phyloP scores from a whole-genome alignment of 2,888 invertebrate genomes.

The Cenopis cana region DNA sequence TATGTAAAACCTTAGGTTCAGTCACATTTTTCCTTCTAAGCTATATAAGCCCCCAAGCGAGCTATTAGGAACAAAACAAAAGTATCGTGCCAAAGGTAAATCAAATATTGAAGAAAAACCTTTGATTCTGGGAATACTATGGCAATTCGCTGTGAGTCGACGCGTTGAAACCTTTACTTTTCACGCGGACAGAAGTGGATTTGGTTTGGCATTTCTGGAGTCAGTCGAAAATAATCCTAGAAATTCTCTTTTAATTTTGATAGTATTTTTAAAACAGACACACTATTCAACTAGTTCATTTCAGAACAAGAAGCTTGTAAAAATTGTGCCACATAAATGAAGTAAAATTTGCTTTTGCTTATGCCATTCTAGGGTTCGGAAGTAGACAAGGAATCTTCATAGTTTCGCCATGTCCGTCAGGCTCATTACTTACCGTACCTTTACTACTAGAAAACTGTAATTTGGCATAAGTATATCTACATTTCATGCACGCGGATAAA shows the following conservation, averaged over 20 bases:
- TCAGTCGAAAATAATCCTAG: background rate
- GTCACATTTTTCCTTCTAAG: background rate
- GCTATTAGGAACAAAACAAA: conserved; percentile 28
- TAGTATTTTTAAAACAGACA: too few species aligned
- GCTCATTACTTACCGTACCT: too few species aligned
- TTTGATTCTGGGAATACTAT: conserved; percentile 15
- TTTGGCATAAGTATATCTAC: too few species aligned
- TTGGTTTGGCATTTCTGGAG: background rate
- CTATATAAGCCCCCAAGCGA: conserved; percentile 17
- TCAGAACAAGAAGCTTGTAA: background rate
- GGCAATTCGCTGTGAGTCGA: conserved; percentile 16
- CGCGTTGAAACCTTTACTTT: conserved; percentile 6
- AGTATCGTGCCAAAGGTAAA: conserved; percentile 24
- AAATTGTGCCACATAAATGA: too few species aligned
- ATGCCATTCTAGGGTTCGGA: too few species aligned
- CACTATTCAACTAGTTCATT: background rate
- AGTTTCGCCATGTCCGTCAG: too few species aligned
- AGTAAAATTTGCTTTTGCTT: too few species aligned
- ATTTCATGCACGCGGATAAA: too few species aligned
- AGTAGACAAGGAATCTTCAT: too few species aligned
- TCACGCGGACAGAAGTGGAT: background rate
- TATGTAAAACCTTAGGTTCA: background rate
- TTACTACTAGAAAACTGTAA: too few species aligned
- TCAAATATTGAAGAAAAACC: conserved; percentile 28
- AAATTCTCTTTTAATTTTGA: background rate